Evolutionary conservation across 2,113 vertebrate genomes (phyloP), one percentile per base, ranked within the genome.

Genomic region (Myodes glareolus): DNA sequence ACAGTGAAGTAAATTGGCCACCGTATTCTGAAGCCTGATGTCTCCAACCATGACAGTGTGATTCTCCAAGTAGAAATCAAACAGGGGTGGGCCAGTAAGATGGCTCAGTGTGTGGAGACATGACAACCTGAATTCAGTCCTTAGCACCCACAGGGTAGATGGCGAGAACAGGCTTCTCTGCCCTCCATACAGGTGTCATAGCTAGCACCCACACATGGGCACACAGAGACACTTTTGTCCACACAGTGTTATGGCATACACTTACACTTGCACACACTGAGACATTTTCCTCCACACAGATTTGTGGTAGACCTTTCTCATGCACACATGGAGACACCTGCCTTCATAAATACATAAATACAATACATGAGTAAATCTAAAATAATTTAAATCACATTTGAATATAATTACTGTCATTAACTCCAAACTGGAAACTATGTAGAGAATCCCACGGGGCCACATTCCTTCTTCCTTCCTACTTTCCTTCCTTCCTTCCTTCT

Each of bases 401-500:
- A 72, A 58, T 75, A 73, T 42, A 42, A 75, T 75, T 8, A 2
- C 50, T 16, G 21, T 23, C 21, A 42, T 80, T 45, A 42, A 1
- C 0, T 10, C 5, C 27, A 29, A n/a, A 5, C 7, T 61, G 3
- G 45, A 36, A 80, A 58, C 25, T 0, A 42, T 2, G 13, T 47
- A 45, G 3, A 10, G 3, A 42, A 50, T 12, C 2, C n/a, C 16
- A 50, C 21, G 33, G 39, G 25, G 39, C 7, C 16, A 36, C 16
- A 36, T 70, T 19, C 14, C 29, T 14, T 9, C 39, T 27, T 39
- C 21, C 29, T 47, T 12, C 75, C 13, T 76, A n/a, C n/a, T n/a
- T n/a, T n/a, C 6, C 25, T 17, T 76, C 73, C 42, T 29, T 45
- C 25, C 39, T 14, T 76, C 73, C 73, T 25, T 75, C 21, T 19